Percentiles rank a stretch among this genome's conserved stretches.
Evolutionary conservation across 2,797 vertebrate species (phyloP).

Genomic region (Eurystomus glaucurus): DNA sequence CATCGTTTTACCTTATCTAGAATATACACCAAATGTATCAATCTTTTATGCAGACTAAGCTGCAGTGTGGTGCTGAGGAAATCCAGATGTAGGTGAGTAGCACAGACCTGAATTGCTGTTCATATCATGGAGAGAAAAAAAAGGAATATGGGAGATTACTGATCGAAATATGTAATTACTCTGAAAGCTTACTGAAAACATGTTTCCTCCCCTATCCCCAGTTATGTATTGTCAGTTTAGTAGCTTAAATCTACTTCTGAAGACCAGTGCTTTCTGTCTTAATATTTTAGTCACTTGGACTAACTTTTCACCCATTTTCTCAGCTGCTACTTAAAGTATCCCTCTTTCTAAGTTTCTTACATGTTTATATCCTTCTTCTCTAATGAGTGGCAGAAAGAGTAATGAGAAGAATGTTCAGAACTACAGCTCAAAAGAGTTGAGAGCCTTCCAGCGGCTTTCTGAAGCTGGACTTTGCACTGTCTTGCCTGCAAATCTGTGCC

Average conservation of each 20-base stretch:
- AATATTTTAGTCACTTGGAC: background rate
- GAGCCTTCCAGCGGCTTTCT: background rate
- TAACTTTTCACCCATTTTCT: background rate
- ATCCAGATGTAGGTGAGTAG: background rate
- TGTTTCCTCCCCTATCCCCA: accelerated
- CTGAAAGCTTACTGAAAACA: background rate
- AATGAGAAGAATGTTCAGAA: background rate
- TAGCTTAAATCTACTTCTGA: background rate
- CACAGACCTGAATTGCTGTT: background rate
- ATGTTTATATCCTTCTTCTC: background rate
- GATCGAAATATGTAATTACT: background rate
- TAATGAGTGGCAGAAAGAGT: background rate
- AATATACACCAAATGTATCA: background rate
- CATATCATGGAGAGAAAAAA: background rate
- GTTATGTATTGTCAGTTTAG: background rate
- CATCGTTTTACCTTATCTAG: background rate
- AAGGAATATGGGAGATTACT: background rate
- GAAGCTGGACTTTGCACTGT: background rate
- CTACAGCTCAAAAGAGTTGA: accelerated
- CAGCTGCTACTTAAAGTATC: background rate
- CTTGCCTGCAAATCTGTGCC: accelerated
- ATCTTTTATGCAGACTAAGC: background rate
- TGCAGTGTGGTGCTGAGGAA: background rate
- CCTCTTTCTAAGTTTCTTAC: background rate
- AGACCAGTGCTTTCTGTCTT: background rate